Evolutionary conservation across 2,113 vertebrate species (phyloP), one percentile per base, ranked within the genome.

Genomic region (Lamprotornis superbus): DNA sequence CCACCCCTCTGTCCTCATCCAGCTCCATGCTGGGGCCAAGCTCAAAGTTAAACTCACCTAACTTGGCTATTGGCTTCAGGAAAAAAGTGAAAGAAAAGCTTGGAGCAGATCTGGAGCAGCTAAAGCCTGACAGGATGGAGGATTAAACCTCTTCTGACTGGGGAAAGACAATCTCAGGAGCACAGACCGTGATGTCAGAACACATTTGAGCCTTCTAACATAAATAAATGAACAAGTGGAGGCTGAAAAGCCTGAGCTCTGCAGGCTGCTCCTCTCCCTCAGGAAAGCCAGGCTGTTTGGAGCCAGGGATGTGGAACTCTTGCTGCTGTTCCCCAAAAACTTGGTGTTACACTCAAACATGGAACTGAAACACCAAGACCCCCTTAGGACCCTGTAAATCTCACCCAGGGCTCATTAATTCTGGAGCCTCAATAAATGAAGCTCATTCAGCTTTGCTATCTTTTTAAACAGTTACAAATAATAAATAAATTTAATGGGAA

Each of bases 191-290:
- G 35, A 60, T 94, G 94, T 84, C 89, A 61, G 93, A 90, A 86
- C 90, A 52, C 91, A 93, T 90, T 37, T 5, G 2, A 56, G 69
- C 89, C 87, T 94, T 87, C 81, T 40, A 81, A 42, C 86, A 94
- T 47, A 33, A 94, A 97, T 89, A 94, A 90, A 92, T 74, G 31
- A 96, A 70, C 76, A 67, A 74, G 91, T 3, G 1, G 55, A 35
- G 80, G 76, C 83, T 93, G 94, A 27, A 60, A 44, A 86, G 83
- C 24, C 94, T 39, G 70, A 85, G 61, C 67, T 77, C 55, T 30
- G 85, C 56, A 83, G 86, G 67, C 59, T 77, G 23, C 75, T 90
- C 74, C 40, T 50, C 61, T 82, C 86, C 86, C 64, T 74, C 55
- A 30, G 79, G 89, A 89, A 55, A 90, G 20, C 19, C 77, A 75